These are phyloP conservation scores for Engystomops pustulosus DNA, from an alignment of 2,113 vertebrate species.

Conservation along the genomic window DNA sequence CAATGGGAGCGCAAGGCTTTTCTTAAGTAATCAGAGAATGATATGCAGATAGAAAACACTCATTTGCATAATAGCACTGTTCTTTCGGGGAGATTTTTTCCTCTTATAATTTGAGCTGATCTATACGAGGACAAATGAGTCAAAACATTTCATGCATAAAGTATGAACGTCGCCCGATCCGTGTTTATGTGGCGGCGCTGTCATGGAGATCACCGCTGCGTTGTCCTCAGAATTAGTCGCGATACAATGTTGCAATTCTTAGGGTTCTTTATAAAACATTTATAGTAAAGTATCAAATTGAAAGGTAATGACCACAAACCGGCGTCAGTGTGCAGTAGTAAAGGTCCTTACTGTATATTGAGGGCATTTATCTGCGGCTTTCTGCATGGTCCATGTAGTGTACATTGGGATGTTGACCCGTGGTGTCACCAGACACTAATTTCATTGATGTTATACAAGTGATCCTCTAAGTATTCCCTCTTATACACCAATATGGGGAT, in stretches of 20 bases:
- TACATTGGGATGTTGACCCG: too few relatives aligned
- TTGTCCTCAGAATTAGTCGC: not conserved
- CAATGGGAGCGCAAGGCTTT: slow-evolving; percentile 16
- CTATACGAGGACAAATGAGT: slow-evolving; percentile 31
- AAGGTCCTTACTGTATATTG: too few relatives aligned
- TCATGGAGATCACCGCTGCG: not conserved
- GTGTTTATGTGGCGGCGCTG: not conserved
- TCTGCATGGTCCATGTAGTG: too few relatives aligned
- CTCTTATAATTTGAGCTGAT: not conserved
- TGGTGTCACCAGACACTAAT: too few relatives aligned
- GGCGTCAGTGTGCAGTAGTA: too few relatives aligned
- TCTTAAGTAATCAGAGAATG: slow-evolving; percentile 12
- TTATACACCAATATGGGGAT: too few relatives aligned
- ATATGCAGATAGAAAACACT: slow-evolving; percentile 3
- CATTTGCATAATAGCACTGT: slow-evolving; percentile 43
- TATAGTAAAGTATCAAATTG: too few relatives aligned
- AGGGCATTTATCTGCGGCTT: too few relatives aligned
- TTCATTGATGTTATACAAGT: too few relatives aligned
- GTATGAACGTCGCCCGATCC: not conserved
- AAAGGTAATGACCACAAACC: too few relatives aligned
- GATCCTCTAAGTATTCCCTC: too few relatives aligned
- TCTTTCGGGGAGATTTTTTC: not conserved
- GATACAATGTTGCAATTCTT: not conserved
- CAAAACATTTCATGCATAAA: slow-evolving; percentile 31
- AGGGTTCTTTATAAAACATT: too few relatives aligned